Conservation (phyloP, 1,140 invertebrate species). For the Chlorops oryzae region DNA sequence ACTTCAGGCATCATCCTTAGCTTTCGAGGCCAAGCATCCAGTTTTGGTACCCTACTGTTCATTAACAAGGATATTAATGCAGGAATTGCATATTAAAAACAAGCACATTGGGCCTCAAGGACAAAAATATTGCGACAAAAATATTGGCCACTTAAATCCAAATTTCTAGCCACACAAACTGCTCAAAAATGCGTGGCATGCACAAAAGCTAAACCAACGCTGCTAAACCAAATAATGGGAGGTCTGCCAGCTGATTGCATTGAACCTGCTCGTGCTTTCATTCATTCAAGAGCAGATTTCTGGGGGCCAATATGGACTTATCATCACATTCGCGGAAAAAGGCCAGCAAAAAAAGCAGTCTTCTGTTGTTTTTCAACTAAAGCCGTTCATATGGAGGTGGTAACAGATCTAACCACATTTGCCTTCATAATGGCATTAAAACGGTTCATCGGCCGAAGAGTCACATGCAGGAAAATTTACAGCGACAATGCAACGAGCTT, state of each 20-base stretch:
- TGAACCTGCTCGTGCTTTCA: constrained; percentile 24
- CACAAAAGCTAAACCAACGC: constrained; percentile 21
- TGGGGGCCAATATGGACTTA: constrained; percentile 36
- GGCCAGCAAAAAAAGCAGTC: constrained; percentile 7
- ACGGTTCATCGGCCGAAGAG: constrained; percentile 7
- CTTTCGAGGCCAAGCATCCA: constrained; percentile 42
- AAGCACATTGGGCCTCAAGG: constrained; percentile 40
- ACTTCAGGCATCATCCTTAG: not conserved
- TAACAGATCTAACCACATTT: constrained; percentile 17
- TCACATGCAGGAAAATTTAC: not conserved
- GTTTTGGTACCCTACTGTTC: constrained; percentile 38
- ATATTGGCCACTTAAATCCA: constrained; percentile 32
- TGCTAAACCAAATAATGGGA: constrained; percentile 32
- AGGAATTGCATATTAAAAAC: constrained; percentile 29
- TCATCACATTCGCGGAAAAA: constrained; percentile 1
- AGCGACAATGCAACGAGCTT: constrained; percentile 8
- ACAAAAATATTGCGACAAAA: constrained; percentile 12
- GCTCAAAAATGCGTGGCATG: constrained; percentile 38
- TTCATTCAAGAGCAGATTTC: constrained; percentile 33
- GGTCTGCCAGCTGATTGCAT: constrained; percentile 24
- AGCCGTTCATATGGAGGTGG: constrained; percentile 31
- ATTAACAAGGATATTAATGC: constrained; percentile 37
- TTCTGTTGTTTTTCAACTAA: constrained; percentile 26
- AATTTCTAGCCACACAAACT: constrained; percentile 17
- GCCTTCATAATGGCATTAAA: constrained; percentile 20